Conservation (phyloP, 2,888 invertebrate species). For the Fabriciana adippe region DNA sequence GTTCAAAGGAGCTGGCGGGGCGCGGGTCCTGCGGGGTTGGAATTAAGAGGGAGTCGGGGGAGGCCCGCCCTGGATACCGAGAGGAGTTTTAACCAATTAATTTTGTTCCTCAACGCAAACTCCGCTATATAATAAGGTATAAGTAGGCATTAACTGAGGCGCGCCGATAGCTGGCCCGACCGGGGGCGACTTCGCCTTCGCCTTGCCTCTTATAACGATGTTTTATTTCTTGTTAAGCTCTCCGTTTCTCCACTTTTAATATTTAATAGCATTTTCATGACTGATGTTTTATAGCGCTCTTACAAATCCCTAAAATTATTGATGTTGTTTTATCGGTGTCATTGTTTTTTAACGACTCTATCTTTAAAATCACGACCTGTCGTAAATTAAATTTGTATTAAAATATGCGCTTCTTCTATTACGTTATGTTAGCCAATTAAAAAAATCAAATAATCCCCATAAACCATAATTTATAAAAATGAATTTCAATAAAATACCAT, state of each 20-base stretch:
- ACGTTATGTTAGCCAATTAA: neutral
- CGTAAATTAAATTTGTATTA: conserved; percentile 18
- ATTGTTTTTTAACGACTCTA: conserved; percentile 57
- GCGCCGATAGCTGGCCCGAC: conserved; percentile 78
- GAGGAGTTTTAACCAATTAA: conserved; percentile 84
- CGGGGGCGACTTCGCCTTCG: conserved; percentile 71
- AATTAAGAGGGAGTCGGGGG: conserved; percentile 75
- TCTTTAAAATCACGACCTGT: conserved; percentile 24
- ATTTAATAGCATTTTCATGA: conserved; percentile 82
- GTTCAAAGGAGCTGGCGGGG: conserved; percentile 81
- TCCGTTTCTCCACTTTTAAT: conserved; percentile 82
- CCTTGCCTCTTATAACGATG: conserved; percentile 79
- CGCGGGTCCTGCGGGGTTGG: conserved; percentile 60
- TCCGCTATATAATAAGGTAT: conserved; percentile 83
- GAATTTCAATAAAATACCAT: conserved; percentile 50
- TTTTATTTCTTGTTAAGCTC: conserved; percentile 83
- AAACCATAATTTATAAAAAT: neutral
- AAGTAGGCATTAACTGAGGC: conserved; percentile 82
- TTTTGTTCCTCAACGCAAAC: conserved; percentile 84
- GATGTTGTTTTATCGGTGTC: conserved; percentile 62
- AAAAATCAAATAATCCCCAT: neutral
- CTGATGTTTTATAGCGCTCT: conserved; percentile 80
- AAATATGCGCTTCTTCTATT: neutral
- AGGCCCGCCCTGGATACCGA: conserved; percentile 81
- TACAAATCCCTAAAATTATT: conserved; percentile 76